Percentiles rank a stretch among this genome's conserved stretches.
Evolutionary conservation across 2,888 invertebrate genomes (phyloP).

Genomic region (Lasioglossum morio): DNA sequence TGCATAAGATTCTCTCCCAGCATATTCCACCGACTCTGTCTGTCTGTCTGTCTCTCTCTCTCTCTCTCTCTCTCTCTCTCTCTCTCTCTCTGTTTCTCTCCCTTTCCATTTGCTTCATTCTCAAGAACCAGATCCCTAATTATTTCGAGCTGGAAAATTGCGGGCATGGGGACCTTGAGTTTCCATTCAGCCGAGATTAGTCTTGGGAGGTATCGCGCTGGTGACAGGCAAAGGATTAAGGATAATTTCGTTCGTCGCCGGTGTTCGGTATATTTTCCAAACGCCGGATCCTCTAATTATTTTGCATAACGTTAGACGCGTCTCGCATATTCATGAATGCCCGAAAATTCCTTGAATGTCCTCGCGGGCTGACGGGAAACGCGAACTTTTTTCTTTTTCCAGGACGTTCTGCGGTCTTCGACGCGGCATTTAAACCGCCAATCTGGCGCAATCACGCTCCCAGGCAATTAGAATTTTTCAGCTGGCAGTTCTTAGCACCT

Average conservation of each 20-base stretch:
- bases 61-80: too few species aligned
- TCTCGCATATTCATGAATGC: neutral
- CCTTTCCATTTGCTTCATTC: neutral
- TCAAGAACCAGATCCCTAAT: neutral
- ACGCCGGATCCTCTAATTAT: constrained; percentile 4
- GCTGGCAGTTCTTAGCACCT: constrained; percentile 25
- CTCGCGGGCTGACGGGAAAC: neutral
- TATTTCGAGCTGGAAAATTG: constrained; percentile 16
- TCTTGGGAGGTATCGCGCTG: neutral
- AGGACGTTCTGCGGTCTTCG: neutral
- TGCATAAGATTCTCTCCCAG: neutral
- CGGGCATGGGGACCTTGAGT: neutral
- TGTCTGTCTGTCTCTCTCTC: too few species aligned
- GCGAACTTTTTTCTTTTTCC: neutral
- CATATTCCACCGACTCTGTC: neutral
- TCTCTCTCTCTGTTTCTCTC: too few species aligned
- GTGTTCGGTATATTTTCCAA: constrained; percentile 4
- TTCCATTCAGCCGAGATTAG: constrained; percentile 18
- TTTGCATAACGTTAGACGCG: neutral
- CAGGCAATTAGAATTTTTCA: constrained; percentile 50
- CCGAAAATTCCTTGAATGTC: neutral
- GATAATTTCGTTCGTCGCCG: neutral
- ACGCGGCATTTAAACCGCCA: neutral
- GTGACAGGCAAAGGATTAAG: constrained; percentile 17
- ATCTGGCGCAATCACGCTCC: constrained; percentile 33